Percentiles rank a stretch among this genome's conserved stretches.
Evolutionary conservation across 1,140 invertebrate genomes (phyloP).

Genomic region (Bombus confusus): DNA sequence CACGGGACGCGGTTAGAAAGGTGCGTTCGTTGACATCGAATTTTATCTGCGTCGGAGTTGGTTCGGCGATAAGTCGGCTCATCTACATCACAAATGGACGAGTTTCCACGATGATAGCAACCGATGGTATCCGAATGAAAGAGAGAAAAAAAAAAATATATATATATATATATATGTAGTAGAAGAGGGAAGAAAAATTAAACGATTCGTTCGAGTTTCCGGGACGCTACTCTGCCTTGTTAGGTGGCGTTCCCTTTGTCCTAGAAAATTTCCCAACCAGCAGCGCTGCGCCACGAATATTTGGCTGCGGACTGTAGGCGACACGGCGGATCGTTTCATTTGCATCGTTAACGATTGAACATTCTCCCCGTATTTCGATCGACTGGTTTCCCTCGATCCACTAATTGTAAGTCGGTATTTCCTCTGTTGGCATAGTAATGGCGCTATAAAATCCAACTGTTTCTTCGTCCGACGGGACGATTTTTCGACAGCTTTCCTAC

Average conservation of each 20-base stretch:
- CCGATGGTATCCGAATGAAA: not conserved
- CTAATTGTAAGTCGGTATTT: not conserved
- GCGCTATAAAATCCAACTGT: not conserved
- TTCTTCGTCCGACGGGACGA: not conserved
- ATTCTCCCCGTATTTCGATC: slow-evolving; percentile 1
- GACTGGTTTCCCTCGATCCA: slow-evolving; percentile 13
- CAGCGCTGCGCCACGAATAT: slow-evolving; percentile 18
- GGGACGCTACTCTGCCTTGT: not conserved
- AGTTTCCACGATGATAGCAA: slow-evolving; percentile 38
- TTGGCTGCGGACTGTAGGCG: not conserved
- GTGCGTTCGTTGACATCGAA: slow-evolving; percentile 61
- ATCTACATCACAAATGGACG: slow-evolving; percentile 37
- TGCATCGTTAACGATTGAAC: slow-evolving; percentile 37
- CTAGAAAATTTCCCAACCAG: not conserved
- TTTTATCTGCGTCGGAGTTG: slow-evolving; percentile 60
- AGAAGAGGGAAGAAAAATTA: slow-evolving; percentile 7
- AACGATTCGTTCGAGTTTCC: slow-evolving; percentile 29
- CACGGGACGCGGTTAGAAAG: slow-evolving; percentile 32
- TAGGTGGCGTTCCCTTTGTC: not conserved
- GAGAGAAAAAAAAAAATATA: too few species aligned
- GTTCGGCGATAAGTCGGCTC: slow-evolving; percentile 51
- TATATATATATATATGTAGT: too few species aligned
- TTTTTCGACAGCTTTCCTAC: not conserved
- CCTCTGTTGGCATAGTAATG: not conserved
- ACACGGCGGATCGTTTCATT: slow-evolving; percentile 19